A percentile compares a stretch with the other conserved stretches of the same genome.
These are phyloP conservation scores for Automeris io DNA, from an alignment of 2,888 invertebrate genomes.

Conservation along the genomic window DNA sequence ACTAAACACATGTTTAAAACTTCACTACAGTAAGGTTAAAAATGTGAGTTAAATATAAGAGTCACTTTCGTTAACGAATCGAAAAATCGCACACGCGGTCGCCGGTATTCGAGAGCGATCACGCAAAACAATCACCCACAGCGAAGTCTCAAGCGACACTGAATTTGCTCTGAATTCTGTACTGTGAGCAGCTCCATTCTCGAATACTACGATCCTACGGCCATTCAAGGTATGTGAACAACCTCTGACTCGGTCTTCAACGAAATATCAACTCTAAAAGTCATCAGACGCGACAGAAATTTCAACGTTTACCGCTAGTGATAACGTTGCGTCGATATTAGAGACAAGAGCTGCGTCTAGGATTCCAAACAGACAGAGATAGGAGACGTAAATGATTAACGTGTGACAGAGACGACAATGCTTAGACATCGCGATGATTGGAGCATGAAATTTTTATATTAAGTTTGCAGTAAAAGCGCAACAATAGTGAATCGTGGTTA, in stretches of 20 bases:
- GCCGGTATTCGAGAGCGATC: slow-evolving; percentile 26
- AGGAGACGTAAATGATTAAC: slow-evolving; percentile 12
- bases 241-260: slow-evolving; percentile 42
- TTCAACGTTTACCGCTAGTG: slow-evolving; percentile 31
- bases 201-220: slow-evolving; percentile 67
- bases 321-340: slow-evolving; percentile 74
- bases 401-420: slow-evolving; percentile 35
- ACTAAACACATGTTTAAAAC: slow-evolving; percentile 55
- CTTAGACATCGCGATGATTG: slow-evolving; percentile 65
- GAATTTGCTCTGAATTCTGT: slow-evolving; percentile 46
- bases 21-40: slow-evolving; percentile 48
- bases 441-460: slow-evolving; percentile 69
- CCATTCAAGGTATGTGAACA: slow-evolving; percentile 73
- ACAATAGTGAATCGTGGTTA: slow-evolving; percentile 41
- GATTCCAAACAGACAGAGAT: slow-evolving; percentile 53
- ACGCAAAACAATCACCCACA: slow-evolving; percentile 18
- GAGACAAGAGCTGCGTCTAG: slow-evolving; percentile 59
- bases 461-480: slow-evolving; percentile 63
- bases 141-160: slow-evolving; percentile 39
- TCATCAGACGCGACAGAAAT: slow-evolving; percentile 33
- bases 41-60: slow-evolving; percentile 29
- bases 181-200: slow-evolving; percentile 57
- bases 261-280: slow-evolving; percentile 39
- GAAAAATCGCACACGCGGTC: slow-evolving; percentile 42
- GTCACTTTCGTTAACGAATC: slow-evolving; percentile 20